Evolutionary conservation across 2,797 vertebrate genomes (phyloP).

Genomic region (Emydoidea blandingii): DNA sequence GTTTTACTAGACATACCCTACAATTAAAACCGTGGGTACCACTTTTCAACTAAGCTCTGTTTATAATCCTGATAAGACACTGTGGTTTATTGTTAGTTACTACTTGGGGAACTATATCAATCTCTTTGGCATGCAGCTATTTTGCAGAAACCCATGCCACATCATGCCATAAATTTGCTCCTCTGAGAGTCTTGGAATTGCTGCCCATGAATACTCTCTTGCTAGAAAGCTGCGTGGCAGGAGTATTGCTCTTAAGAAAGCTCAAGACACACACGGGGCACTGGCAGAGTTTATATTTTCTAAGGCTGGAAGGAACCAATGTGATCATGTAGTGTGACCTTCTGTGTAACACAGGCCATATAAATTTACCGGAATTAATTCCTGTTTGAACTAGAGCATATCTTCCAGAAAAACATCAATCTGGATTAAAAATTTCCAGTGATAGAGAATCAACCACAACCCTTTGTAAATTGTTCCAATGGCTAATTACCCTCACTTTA

Average conservation of each 20-base stretch:
- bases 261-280: too few relatives aligned
- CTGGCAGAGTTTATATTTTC: too few relatives aligned
- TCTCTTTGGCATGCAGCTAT: neutral
- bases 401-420: too few relatives aligned
- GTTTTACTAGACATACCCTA: neutral
- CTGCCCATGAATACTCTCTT: neutral
- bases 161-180: neutral
- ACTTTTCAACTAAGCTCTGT: neutral
- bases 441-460: too few relatives aligned
- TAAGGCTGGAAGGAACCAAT: too few relatives aligned
- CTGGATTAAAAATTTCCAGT: too few relatives aligned
- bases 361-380: too few relatives aligned
- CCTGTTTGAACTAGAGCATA: too few relatives aligned
- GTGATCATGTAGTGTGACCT: too few relatives aligned
- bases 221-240: neutral
- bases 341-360: too few relatives aligned
- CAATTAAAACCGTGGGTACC: neutral
- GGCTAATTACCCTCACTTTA: too few relatives aligned
- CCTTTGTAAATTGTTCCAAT: too few relatives aligned
- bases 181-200: neutral
- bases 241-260: neutral
- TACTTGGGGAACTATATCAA: neutral
- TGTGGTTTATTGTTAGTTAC: neutral
- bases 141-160: neutral
- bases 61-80: neutral